Percentiles rank a stretch among this genome's conserved stretches.
phyloP scores from a whole-genome alignment of 2,888 invertebrate species.

The Lithophane leautieri region DNA sequence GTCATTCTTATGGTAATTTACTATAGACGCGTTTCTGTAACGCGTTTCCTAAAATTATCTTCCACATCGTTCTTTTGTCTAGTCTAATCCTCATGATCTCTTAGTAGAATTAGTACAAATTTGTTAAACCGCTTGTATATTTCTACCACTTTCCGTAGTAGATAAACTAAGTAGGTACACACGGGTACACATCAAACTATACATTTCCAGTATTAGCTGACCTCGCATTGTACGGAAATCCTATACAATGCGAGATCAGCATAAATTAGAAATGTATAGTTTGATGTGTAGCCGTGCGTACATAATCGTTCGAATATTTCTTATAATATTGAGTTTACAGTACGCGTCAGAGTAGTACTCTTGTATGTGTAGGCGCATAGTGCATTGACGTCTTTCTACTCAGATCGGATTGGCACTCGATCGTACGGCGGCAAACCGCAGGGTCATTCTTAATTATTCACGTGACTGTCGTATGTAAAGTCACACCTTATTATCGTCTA shows the following conservation, averaged over 20 bases:
- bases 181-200: no score
- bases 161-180: no score
- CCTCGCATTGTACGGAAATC: no score
- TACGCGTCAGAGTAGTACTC: constrained; percentile 14
- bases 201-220: no score
- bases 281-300: no score
- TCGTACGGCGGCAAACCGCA: constrained; percentile 57
- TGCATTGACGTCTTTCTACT: constrained; percentile 56
- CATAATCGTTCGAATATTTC: constrained; percentile 20
- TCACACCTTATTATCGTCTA: constrained; percentile 60
- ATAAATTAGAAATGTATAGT: no score
- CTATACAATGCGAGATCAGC: no score
- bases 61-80: not conserved
- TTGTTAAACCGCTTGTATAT: not conserved
- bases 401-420: constrained; percentile 53
- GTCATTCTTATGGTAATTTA: not conserved
- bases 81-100: not conserved
- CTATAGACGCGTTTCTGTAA: not conserved
- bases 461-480: constrained; percentile 45
- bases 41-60: not conserved
- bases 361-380: constrained; percentile 17
- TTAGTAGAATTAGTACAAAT: not conserved
- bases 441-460: constrained; percentile 61
- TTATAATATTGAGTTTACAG: constrained; percentile 38
- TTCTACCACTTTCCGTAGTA: not conserved